phyloP scores from a whole-genome alignment of 2,797 vertebrate species.

The Mormyrus proboscirostris region DNA sequence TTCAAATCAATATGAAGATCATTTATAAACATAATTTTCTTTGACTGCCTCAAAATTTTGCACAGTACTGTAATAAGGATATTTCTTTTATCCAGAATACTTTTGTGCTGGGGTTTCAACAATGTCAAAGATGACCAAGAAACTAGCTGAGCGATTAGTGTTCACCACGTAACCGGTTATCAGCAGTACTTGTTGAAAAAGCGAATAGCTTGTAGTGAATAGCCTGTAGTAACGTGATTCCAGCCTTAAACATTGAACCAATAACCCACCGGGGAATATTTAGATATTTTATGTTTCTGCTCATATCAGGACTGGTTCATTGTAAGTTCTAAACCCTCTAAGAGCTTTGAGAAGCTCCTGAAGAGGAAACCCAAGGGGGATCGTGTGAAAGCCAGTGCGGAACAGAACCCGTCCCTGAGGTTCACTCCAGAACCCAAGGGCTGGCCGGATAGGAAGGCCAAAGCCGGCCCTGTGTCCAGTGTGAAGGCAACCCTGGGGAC shows the following conservation, averaged over 20 bases:
- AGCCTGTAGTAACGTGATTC: neutral
- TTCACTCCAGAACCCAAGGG: slow-evolving; percentile 14
- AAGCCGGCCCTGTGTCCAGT: neutral
- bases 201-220: neutral
- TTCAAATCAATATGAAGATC: neutral
- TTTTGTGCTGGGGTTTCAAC: neutral
- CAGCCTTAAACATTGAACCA: neutral
- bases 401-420: slow-evolving; percentile 45
- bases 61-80: neutral
- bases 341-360: slow-evolving; percentile 77
- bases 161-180: neutral
- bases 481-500: slow-evolving; percentile 22
- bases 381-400: slow-evolving; percentile 48
- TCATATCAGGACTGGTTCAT: slow-evolving; percentile 84
- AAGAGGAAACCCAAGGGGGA: slow-evolving; percentile 68
- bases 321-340: slow-evolving; percentile 73
- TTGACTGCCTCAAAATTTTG: neutral
- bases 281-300: slow-evolving; percentile 17
- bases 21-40: neutral
- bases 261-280: neutral
- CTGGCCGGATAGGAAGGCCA: slow-evolving; percentile 13
- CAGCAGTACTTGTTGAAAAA: neutral
- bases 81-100: neutral
- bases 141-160: neutral
- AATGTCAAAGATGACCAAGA: neutral